phyloP scores from a whole-genome alignment of 2,113 vertebrate species.

The Mandrillus leucophaeus region DNA sequence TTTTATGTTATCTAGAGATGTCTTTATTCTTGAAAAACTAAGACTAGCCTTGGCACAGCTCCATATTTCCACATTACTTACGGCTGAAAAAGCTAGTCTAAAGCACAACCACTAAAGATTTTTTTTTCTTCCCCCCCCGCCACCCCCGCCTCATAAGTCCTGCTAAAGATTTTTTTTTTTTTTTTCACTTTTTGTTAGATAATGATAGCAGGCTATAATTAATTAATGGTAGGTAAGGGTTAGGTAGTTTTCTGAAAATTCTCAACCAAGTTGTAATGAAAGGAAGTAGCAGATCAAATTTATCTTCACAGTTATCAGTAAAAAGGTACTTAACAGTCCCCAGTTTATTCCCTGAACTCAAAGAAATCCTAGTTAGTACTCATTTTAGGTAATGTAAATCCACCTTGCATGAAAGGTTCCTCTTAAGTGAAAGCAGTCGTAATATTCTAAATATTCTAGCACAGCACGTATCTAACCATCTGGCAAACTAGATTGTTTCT shows the following conservation, averaged over 20 bases:
- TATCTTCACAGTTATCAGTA: not conserved
- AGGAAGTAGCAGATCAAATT: not conserved
- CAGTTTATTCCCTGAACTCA: not conserved
- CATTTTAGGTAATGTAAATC: not conserved
- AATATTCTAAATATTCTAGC: not conserved
- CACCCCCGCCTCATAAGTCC: rapidly evolving
- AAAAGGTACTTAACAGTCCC: not conserved
- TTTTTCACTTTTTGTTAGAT: not conserved
- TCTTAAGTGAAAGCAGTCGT: not conserved
- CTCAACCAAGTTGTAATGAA: not conserved
- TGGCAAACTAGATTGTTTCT: not conserved
- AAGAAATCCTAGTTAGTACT: not conserved
- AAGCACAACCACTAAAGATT: not conserved
- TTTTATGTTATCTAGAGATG: not conserved
- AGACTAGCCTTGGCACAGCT: not conserved
- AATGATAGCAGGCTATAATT: not conserved
- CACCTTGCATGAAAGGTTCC: not conserved
- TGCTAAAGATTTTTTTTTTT: not conserved
- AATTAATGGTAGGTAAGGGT: not conserved
- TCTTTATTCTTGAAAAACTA: not conserved
- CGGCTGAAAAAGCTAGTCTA: not conserved
- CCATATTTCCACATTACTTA: not conserved
- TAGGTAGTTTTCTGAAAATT: not conserved
- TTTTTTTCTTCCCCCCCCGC: too few species aligned
- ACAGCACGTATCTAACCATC: not conserved